Conservation (phyloP, 1,140 invertebrate genomes). For the Phymorhynchus buccinoides region DNA sequence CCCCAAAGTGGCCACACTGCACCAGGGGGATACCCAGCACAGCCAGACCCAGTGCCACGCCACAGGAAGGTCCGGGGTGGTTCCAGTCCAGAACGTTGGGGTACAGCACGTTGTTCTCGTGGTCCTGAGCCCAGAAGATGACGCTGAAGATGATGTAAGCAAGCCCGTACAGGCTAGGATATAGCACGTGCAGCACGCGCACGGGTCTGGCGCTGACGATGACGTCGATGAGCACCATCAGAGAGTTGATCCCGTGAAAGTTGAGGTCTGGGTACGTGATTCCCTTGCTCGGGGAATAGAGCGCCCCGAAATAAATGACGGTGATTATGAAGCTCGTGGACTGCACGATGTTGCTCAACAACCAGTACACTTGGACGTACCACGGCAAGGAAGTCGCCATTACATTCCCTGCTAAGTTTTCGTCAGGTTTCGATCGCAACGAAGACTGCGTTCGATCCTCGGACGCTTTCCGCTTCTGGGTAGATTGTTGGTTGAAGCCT, state of each 20-base stretch:
- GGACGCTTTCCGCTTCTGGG: too few species aligned
- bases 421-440: too few species aligned
- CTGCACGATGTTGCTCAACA: conserved; percentile 52
- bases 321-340: conserved; percentile 51
- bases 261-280: conserved; percentile 42
- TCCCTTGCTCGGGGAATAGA: conserved; percentile 44
- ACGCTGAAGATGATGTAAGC: conserved; percentile 58
- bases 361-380: conserved; percentile 59
- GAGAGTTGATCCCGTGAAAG: conserved; percentile 56
- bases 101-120: conserved; percentile 57
- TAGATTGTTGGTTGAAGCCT: neutral
- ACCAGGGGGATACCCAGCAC: conserved; percentile 53
- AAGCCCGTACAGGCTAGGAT: conserved; percentile 54
- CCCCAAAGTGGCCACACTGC: conserved; percentile 47
- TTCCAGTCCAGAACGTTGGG: conserved; percentile 63
- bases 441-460: neutral
- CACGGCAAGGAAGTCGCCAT: conserved; percentile 16
- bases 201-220: conserved; percentile 53
- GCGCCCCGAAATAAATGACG: conserved; percentile 55
- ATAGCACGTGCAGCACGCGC: conserved; percentile 56
- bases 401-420: too few species aligned
- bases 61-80: conserved; percentile 48
- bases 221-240: conserved; percentile 58
- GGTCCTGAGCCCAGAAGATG: conserved; percentile 60
- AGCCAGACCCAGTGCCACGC: conserved; percentile 38